Base-by-base conservation (phyloP, 2,113 vertebrate species). In the Silurus asotus region DNA sequence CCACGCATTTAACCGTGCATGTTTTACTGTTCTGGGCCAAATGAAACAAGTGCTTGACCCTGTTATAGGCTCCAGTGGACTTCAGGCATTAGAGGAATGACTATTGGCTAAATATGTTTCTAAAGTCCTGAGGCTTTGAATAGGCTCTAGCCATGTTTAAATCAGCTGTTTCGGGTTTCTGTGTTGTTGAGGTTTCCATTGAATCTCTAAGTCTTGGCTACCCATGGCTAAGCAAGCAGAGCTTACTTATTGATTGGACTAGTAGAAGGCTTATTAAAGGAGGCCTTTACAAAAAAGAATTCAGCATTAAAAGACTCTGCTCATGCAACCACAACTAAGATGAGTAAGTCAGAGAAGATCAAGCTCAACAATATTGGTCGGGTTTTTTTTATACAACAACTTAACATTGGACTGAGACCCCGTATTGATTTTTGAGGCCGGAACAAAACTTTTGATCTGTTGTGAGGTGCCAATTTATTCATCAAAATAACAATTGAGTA, bases 211-310 rank as follows among this genome's bases (percentile, higher is more conserved):
- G 69, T 72, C 8, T 49, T 74, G 48, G 45, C 8, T 74, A 74
- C 17, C 45, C 70, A 74, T 74, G 70, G 48, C 19, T 74, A 74
- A 74, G 37, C 37, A 45, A 51, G 49, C 49, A 51, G 70, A 74
- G 11, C 48, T 75, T 48, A 53, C 23, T 55, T 55, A 53, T 75
- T 75, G 72, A 53, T 75, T 75, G 72, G 72, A 75, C 48, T 23
- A n/a, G 70, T 74, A 48, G 19, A 49, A 74, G 48, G 70, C 70
- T 74, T 74, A 74, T 74, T 72, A 51, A 74, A 74, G 70, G 45
- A 8, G 19, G 17, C 70, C 25, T 51, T 74, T 49, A 74, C 45
- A 48, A 51, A 19, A 74, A 45, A 51, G 49, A 49, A 19, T 74
- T 74, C 70, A 74, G 45, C 48, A 51, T 55, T 55, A 76, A 53